Percentiles rank a stretch among this genome's conserved stretches.
Evolutionary conservation across 2,888 invertebrate genomes (phyloP).

Genomic region (Tenthredo mesomela): DNA sequence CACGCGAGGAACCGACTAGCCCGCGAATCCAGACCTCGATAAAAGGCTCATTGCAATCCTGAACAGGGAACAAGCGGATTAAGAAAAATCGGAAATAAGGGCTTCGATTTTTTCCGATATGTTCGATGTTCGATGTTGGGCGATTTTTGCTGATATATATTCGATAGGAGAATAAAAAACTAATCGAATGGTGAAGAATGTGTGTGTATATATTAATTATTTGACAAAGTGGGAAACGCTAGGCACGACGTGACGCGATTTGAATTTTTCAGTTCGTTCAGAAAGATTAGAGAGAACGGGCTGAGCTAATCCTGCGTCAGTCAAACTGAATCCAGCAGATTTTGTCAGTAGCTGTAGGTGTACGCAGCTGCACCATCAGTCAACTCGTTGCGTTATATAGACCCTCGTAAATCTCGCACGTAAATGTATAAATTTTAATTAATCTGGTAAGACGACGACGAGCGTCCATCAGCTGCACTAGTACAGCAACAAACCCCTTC

Average conservation of each 20-base stretch:
- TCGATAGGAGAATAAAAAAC: not conserved
- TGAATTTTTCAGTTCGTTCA: conserved; percentile 59
- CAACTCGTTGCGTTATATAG: conserved; percentile 52
- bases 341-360: conserved; percentile 50
- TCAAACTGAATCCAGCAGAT: conserved; percentile 63
- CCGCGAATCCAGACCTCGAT: not conserved
- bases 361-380: conserved; percentile 56
- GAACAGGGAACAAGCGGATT: not conserved
- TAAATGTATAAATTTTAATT: conserved; percentile 61
- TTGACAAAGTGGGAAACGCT: conserved; percentile 11
- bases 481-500: not conserved
- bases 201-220: not conserved
- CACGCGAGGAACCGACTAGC: conserved; percentile 19
- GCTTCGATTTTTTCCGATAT: not conserved
- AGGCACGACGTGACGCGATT: conserved; percentile 7
- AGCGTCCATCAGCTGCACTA: conserved; percentile 18
- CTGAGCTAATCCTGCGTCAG: conserved; percentile 64
- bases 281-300: conserved; percentile 57
- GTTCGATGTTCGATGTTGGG: too few species aligned
- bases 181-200: not conserved
- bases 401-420: conserved; percentile 57
- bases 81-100: not conserved
- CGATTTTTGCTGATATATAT: not conserved
- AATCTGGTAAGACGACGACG: conserved; percentile 58
- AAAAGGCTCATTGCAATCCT: not conserved